phyloP scores from a whole-genome alignment of 2,888 invertebrate species.

The Drosophila helvetica region DNA sequence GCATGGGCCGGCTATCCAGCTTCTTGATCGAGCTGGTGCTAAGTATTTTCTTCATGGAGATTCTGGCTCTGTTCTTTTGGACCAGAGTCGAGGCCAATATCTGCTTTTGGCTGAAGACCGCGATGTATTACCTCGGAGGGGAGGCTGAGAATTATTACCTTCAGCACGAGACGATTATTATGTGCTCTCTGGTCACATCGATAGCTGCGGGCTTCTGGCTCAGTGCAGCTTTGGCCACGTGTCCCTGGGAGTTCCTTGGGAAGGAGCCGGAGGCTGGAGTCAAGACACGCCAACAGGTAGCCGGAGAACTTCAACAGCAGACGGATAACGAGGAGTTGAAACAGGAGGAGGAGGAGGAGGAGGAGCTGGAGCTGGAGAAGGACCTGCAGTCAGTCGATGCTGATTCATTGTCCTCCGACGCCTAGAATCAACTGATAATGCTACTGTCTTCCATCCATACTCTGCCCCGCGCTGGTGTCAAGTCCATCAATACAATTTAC shows the following conservation, averaged over 20 bases:
- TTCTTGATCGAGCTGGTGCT: slow-evolving; percentile 34
- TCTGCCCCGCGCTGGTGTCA: no score
- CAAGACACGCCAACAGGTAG: not conserved
- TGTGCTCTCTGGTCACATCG: slow-evolving; percentile 29
- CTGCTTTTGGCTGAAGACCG: not conserved
- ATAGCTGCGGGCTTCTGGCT: slow-evolving; percentile 36
- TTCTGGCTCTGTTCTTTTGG: slow-evolving; percentile 36
- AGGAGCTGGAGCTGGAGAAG: not conserved
- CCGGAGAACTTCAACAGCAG: not conserved
- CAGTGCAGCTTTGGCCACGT: slow-evolving; percentile 38
- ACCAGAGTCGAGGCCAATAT: slow-evolving; percentile 22
- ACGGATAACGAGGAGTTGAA: not conserved
- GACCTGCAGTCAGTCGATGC: not conserved
- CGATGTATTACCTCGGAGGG: slow-evolving; percentile 6
- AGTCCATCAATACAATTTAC: no score
- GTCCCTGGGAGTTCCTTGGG: not conserved
- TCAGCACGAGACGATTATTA: slow-evolving; percentile 21
- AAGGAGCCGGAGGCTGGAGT: not conserved
- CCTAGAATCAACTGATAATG: no score
- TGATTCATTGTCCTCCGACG: no score
- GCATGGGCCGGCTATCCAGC: slow-evolving; percentile 26
- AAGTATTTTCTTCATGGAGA: slow-evolving; percentile 40
- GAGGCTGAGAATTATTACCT: not conserved
- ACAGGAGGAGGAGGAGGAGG: not conserved
- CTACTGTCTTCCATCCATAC: no score